These are phyloP conservation scores for Tolypeutes matacus DNA, from an alignment of 2,797 vertebrate genomes.

Conservation along the genomic window DNA sequence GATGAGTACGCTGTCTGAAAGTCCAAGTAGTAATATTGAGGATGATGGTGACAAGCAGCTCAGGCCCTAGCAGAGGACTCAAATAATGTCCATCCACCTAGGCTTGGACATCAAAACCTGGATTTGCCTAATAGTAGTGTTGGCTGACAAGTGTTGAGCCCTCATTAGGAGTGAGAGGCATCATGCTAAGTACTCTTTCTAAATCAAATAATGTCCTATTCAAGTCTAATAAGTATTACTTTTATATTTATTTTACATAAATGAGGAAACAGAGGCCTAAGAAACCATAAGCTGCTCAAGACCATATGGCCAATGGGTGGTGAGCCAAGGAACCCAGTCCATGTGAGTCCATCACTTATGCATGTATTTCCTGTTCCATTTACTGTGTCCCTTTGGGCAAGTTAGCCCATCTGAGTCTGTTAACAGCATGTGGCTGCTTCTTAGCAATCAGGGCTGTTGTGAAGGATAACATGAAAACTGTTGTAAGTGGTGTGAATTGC, in stretches of 20 bases:
- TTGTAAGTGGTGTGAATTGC: not conserved
- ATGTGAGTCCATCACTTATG: not conserved
- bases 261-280: slow-evolving; percentile 8
- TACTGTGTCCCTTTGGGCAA: not conserved
- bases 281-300: not conserved
- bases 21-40: not conserved
- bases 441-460: not conserved
- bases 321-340: not conserved
- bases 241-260: not conserved
- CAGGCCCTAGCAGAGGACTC: not conserved
- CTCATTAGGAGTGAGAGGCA: not conserved
- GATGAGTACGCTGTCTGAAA: not conserved
- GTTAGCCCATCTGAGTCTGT: not conserved
- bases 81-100: not conserved
- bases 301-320: not conserved
- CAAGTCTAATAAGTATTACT: not conserved
- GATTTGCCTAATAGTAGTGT: not conserved
- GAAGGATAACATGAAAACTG: not conserved
- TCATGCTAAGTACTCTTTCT: not conserved
- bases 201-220: not conserved
- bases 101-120: not conserved
- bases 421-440: not conserved
- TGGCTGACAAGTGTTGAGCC: not conserved
- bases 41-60: not conserved
- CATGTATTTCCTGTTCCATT: not conserved